A percentile compares a stretch with the other conserved stretches of the same genome.
These are phyloP conservation scores for Danionella dracula DNA, from an alignment of 2,797 vertebrate species.

Conservation along the genomic window DNA sequence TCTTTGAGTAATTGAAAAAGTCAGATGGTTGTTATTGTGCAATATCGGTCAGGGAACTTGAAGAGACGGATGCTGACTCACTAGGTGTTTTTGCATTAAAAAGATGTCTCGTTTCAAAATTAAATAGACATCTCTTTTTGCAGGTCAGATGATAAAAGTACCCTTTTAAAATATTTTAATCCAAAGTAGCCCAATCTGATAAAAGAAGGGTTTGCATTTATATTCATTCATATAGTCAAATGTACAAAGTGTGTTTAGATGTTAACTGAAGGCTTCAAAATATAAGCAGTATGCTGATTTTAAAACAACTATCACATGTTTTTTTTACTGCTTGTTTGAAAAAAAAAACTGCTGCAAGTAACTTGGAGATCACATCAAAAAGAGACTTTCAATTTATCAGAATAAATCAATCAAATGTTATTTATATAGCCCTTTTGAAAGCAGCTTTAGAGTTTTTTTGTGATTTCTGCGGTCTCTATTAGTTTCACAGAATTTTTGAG, in stretches of 20 bases:
- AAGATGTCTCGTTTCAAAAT: background rate
- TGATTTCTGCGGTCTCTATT: too few relatives aligned
- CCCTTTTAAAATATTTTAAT: background rate
- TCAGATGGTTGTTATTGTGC: constrained; percentile 24
- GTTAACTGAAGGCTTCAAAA: background rate
- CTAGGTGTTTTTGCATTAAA: constrained; percentile 2
- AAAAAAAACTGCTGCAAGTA: too few relatives aligned
- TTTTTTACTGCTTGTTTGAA: too few relatives aligned
- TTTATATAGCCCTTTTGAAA: too few relatives aligned
- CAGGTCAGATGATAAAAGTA: constrained; percentile 17
- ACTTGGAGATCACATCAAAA: too few relatives aligned
- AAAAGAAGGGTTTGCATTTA: background rate
- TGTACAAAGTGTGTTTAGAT: background rate
- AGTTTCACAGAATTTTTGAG: too few relatives aligned
- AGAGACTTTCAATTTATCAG: too few relatives aligned
- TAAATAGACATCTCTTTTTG: background rate
- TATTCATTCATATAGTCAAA: background rate
- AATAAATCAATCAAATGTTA: too few relatives aligned
- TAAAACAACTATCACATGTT: too few relatives aligned
- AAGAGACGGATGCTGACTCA: constrained; percentile 12
- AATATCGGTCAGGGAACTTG: constrained; percentile 11
- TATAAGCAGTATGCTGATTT: background rate
- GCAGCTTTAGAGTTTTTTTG: too few relatives aligned
- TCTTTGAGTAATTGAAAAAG: constrained; percentile 13
- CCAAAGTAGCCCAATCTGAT: background rate